Conservation (phyloP, 2,797 vertebrate species). For the Stomatorhinus walkeri region DNA sequence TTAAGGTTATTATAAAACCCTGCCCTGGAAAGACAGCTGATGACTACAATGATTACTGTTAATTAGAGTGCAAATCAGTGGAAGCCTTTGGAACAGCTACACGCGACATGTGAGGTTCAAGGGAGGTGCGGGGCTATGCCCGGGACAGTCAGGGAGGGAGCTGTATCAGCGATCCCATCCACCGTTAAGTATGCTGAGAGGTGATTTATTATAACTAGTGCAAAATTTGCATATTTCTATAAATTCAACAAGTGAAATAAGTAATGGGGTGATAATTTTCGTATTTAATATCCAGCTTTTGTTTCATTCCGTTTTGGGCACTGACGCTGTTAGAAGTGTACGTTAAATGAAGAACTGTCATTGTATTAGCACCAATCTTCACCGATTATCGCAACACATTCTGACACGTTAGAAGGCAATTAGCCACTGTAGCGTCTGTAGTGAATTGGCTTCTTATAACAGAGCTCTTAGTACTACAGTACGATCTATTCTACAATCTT, state of each 20-base stretch:
- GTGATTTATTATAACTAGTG: conserved; percentile 6
- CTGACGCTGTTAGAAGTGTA: neutral
- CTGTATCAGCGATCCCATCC: neutral
- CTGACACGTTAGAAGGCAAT: neutral
- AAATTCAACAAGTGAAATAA: neutral
- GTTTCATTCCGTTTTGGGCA: neutral
- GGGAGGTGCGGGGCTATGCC: neutral
- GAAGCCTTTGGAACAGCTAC: neutral
- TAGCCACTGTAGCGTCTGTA: neutral
- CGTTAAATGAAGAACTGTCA: neutral
- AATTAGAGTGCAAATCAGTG: neutral
- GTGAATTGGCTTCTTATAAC: conserved; percentile 10
- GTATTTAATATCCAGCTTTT: neutral
- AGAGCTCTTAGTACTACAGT: neutral
- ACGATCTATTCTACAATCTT: neutral
- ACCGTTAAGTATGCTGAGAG: neutral
- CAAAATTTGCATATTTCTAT: conserved; percentile 1
- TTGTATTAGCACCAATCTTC: neutral
- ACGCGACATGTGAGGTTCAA: neutral
- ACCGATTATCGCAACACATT: neutral
- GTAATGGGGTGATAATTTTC: neutral
- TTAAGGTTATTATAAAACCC: conserved; percentile 1
- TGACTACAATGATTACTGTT: neutral
- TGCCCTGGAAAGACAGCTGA: neutral
- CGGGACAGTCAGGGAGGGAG: neutral